Conservation (phyloP, 2,113 vertebrate genomes). For the Glaucomys volans region DNA sequence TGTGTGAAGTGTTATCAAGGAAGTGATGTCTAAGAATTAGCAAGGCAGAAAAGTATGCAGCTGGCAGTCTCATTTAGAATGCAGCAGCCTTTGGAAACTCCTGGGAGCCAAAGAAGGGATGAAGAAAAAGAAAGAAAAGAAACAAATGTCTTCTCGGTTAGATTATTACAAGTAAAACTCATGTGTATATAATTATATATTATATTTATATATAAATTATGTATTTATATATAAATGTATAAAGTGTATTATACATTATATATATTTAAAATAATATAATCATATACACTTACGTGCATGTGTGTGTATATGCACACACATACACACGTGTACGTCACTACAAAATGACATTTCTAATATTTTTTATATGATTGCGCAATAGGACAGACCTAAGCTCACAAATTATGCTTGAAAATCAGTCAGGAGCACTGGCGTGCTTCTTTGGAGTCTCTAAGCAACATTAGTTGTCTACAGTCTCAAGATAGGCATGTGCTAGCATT, state of each 20-base stretch:
- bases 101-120: conserved; percentile 31
- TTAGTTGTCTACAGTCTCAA: not conserved
- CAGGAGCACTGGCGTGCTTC: not conserved
- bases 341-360: not conserved
- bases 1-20: conserved; percentile 53
- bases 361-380: not conserved
- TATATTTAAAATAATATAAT: not conserved
- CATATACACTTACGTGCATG: too few relatives aligned
- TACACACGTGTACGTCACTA: not conserved
- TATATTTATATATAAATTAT: not conserved
- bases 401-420: not conserved
- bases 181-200: too few relatives aligned
- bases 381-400: not conserved
- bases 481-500: fast-evolving
- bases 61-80: not conserved
- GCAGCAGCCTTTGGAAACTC: not conserved
- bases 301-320: too few relatives aligned
- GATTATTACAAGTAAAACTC: not conserved
- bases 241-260: too few relatives aligned
- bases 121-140: not conserved
- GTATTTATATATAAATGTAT: too few relatives aligned
- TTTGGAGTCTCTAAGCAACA: not conserved
- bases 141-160: not conserved
- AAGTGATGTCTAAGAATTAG: conserved; percentile 40
- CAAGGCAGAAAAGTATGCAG: not conserved